Conservation (phyloP, 2,797 vertebrate genomes). For the Lerista edwardsae region DNA sequence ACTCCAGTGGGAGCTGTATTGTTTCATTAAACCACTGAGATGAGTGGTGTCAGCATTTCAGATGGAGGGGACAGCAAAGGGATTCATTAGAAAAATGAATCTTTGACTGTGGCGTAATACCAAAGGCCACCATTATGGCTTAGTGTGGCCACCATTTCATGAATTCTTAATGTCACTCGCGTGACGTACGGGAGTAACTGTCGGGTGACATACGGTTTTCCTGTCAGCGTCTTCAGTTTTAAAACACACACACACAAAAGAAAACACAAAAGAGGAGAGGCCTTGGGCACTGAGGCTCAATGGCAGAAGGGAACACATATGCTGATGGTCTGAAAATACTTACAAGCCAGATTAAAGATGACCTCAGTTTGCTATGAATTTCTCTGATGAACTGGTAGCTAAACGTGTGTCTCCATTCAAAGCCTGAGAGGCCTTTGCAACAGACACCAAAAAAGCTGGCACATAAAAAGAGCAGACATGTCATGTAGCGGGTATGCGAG, state of each 20-base stretch:
- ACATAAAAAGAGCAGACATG: not conserved
- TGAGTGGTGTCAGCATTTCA: constrained; percentile 59
- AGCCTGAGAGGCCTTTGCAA: constrained; percentile 43
- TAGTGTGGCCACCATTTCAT: constrained; percentile 22
- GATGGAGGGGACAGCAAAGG: constrained; percentile 42
- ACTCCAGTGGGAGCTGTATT: constrained; percentile 50
- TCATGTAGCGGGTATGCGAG: too few species aligned
- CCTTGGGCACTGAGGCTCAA: constrained; percentile 39
- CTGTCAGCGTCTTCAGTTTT: not conserved
- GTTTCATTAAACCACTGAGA: constrained; percentile 58
- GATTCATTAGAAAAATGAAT: constrained; percentile 42
- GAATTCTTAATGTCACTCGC: constrained; percentile 18
- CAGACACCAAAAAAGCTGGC: not conserved
- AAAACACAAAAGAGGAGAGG: not conserved
- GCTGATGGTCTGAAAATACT: constrained; percentile 68
- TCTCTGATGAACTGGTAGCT: constrained; percentile 46
- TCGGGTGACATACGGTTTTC: not conserved
- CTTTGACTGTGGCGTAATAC: not conserved
- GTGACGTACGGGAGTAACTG: not conserved
- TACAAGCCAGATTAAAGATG: constrained; percentile 62
- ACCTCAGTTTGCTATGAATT: constrained; percentile 63
- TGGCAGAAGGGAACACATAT: constrained; percentile 60
- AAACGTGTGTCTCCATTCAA: constrained; percentile 63
- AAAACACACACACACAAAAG: not conserved
- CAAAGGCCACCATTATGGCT: constrained; percentile 2